Evolutionary conservation across 1,140 invertebrate species (phyloP).

Genomic region (fruit fly (Drosophila melanogaster)): Release_6_plus_ISO1_MT NT_033779.5:17595501-17596000

Average conservation of each 20-base stretch:
- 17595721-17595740: slow-evolving; percentile 20
- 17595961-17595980: slow-evolving; percentile 63
- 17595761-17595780: slow-evolving; percentile 42
- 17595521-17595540: not conserved
- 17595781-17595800: slow-evolving; percentile 12
- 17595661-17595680: slow-evolving; percentile 21
- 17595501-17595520: not conserved
- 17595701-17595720: slow-evolving; percentile 46
- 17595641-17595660: slow-evolving; percentile 4
- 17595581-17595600: not conserved
- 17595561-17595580: not conserved
- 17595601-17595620: not conserved
- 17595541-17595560: not conserved
- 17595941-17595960: slow-evolving; percentile 66
- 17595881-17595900: slow-evolving; percentile 48
- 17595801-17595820: slow-evolving; percentile 23
- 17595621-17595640: not conserved
- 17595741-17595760: slow-evolving; percentile 25
- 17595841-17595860: slow-evolving; percentile 22
- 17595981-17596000: slow-evolving; percentile 45
- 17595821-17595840: slow-evolving; percentile 12
- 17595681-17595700: slow-evolving; percentile 56
- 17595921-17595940: slow-evolving; percentile 20
- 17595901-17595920: slow-evolving; percentile 34
- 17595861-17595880: slow-evolving; percentile 37